A percentile compares a stretch with the other conserved stretches of the same genome.
These are phyloP conservation scores for Lagocephalus sceleratus DNA, from an alignment of 2,797 vertebrate species.

Conservation along the genomic window DNA sequence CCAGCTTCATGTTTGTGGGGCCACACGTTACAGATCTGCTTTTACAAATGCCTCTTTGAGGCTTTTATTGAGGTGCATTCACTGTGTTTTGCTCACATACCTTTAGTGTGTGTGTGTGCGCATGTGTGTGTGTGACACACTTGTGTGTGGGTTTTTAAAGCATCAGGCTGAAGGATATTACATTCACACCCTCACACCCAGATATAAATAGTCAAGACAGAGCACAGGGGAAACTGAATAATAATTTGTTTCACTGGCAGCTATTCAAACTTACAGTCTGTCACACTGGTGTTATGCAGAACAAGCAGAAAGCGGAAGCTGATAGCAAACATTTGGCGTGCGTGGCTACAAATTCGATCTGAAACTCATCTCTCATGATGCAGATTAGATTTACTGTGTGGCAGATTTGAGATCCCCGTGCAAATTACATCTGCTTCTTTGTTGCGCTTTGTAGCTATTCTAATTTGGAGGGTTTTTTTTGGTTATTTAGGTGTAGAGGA, in stretches of 20 bases:
- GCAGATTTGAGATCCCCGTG: constrained; percentile 35
- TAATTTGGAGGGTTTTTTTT: constrained; percentile 14
- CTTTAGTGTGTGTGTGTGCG: constrained; percentile 20
- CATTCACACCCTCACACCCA: constrained; percentile 57
- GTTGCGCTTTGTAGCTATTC: constrained; percentile 22
- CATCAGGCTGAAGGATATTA: constrained; percentile 56
- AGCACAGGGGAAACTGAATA: constrained; percentile 61
- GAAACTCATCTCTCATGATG: constrained; percentile 27
- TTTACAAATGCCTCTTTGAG: constrained; percentile 46
- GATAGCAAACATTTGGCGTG: constrained; percentile 48
- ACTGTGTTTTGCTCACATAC: constrained; percentile 32
- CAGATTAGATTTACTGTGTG: constrained; percentile 28
- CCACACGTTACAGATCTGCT: constrained; percentile 40
- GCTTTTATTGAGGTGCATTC: constrained; percentile 42
- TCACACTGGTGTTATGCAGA: constrained; percentile 49
- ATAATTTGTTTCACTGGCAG: constrained; percentile 71
- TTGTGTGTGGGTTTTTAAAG: constrained; percentile 34
- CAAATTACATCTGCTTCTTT: constrained; percentile 30
- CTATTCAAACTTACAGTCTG: constrained; percentile 65
- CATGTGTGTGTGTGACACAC: constrained; percentile 12
- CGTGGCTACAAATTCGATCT: constrained; percentile 41
- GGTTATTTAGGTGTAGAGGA: constrained; percentile 22
- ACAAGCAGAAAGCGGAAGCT: constrained; percentile 56
- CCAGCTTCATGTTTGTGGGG: constrained; percentile 54
- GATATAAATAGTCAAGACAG: constrained; percentile 66